These are phyloP conservation scores for Microctenopoma steveboyesi DNA, from an alignment of 2,797 vertebrate genomes.

Conservation along the genomic window DNA sequence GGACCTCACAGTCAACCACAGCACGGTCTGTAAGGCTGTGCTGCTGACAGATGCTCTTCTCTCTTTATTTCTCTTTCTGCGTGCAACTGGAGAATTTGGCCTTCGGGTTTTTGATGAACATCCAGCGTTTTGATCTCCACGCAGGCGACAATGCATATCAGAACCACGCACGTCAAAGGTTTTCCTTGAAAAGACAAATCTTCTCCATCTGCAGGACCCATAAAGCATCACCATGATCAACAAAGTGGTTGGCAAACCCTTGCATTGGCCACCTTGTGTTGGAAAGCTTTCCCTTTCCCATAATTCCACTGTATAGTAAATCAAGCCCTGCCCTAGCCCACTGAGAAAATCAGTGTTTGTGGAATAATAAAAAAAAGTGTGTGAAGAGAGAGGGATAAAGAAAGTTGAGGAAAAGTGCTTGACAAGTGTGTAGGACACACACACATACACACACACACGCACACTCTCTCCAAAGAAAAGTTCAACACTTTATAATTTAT, in stretches of 20 bases:
- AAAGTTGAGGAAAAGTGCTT: constrained; percentile 53
- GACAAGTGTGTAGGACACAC: constrained; percentile 51
- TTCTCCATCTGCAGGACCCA: constrained; percentile 57
- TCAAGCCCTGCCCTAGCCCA: constrained; percentile 53
- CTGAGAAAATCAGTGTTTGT: constrained; percentile 65
- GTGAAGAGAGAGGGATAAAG: constrained; percentile 20
- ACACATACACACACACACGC: neutral
- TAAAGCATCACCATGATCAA: constrained; percentile 53
- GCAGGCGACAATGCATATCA: constrained; percentile 62
- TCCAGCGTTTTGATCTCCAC: constrained; percentile 68
- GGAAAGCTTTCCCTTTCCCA: constrained; percentile 59
- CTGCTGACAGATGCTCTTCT: constrained; percentile 73
- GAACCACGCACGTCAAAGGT: constrained; percentile 44
- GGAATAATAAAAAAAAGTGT: constrained; percentile 46
- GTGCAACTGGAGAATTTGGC: constrained; percentile 38
- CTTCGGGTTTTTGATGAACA: constrained; percentile 31
- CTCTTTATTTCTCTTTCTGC: constrained; percentile 59
- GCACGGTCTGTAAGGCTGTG: constrained; percentile 57
- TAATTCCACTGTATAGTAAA: constrained; percentile 71
- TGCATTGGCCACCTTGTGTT: constrained; percentile 56
- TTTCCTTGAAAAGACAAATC: constrained; percentile 48
- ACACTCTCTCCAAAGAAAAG: constrained; percentile 56
- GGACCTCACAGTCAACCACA: constrained; percentile 71
- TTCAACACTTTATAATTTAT: constrained; percentile 73
- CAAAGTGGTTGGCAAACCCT: constrained; percentile 56